Evolutionary conservation across 2,113 vertebrate species (phyloP).

Genomic region (Arizona elegans): DNA sequence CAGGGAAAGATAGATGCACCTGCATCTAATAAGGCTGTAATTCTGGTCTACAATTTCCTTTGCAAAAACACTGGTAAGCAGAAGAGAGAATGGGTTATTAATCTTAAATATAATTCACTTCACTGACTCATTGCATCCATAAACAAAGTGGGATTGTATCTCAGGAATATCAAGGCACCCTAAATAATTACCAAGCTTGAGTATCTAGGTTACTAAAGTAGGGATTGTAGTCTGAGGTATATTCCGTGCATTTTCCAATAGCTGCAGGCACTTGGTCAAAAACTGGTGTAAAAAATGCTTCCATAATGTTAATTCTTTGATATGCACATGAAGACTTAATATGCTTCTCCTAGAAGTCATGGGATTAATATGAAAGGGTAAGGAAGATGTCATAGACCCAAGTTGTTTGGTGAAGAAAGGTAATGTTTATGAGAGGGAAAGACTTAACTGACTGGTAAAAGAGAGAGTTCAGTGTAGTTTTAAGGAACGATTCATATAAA

Average conservation of each 20-base stretch:
- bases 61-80: background rate
- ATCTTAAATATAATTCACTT: background rate
- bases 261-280: background rate
- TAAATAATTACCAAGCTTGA: constrained; percentile 20
- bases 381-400: background rate
- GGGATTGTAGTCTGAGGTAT: background rate
- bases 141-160: background rate
- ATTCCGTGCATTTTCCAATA: background rate
- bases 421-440: background rate
- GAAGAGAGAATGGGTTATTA: background rate
- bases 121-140: constrained; percentile 19
- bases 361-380: background rate
- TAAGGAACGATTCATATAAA: background rate
- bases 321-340: background rate
- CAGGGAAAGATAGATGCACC: background rate
- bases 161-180: background rate
- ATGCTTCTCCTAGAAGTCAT: background rate
- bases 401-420: background rate
- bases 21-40: background rate
- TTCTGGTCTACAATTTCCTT: background rate
- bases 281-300: background rate
- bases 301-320: background rate
- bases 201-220: constrained; percentile 13
- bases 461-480: background rate
- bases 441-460: background rate